Evolutionary conservation across 2,113 vertebrate genomes (phyloP).

Genomic region (Daubentonia madagascariensis): DNA sequence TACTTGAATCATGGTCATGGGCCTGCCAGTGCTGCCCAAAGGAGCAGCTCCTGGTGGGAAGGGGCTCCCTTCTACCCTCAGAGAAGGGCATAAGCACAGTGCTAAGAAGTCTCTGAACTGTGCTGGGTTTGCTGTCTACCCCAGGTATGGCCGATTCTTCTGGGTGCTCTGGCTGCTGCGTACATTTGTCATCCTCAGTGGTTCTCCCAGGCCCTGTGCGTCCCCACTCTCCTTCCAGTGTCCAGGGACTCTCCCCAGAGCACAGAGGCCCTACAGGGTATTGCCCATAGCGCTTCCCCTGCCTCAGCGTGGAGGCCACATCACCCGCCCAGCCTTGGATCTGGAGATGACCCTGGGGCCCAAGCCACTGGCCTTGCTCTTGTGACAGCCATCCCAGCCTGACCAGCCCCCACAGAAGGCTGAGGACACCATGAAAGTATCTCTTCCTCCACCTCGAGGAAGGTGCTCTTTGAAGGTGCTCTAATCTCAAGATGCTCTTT

Average conservation of each 20-base stretch:
- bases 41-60: neutral
- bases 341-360: neutral
- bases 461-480: neutral
- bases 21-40: neutral
- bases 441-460: neutral
- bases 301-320: neutral
- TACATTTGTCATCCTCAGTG: neutral
- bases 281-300: neutral
- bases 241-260: neutral
- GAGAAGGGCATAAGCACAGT: neutral
- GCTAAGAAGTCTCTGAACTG: neutral
- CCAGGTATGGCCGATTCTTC: accelerated
- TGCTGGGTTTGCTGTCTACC: neutral
- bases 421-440: neutral
- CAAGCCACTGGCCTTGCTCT: neutral
- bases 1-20: neutral
- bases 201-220: neutral
- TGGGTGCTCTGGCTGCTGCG: neutral
- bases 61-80: neutral
- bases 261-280: neutral
- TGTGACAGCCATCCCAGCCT: neutral
- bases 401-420: neutral
- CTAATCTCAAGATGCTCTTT: neutral
- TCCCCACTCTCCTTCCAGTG: neutral
- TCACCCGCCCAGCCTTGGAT: neutral